A percentile compares a stretch with the other conserved stretches of the same genome.
phyloP scores from a whole-genome alignment of 2,113 vertebrate genomes.

The Psammodynastes pulverulentus region DNA sequence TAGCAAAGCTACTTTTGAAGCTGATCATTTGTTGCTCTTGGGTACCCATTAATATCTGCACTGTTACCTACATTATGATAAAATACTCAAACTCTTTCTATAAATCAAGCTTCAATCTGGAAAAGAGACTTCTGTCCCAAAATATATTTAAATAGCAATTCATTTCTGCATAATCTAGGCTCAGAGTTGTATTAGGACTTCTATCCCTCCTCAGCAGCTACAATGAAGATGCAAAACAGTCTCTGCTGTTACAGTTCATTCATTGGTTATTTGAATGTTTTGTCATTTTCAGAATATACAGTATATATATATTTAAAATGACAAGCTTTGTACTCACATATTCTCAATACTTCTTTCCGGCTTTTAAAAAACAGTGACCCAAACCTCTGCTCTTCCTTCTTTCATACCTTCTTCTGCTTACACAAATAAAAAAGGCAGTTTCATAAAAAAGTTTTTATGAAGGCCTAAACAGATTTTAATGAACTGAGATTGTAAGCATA shows the following conservation, averaged over 20 bases:
- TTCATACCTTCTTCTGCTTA: neutral
- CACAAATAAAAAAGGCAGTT: neutral
- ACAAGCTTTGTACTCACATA: neutral
- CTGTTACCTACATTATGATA: neutral
- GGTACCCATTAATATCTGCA: neutral
- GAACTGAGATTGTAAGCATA: neutral
- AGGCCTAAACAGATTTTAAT: neutral
- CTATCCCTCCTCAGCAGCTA: neutral
- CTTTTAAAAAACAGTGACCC: neutral
- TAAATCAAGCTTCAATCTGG: neutral
- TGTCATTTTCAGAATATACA: neutral
- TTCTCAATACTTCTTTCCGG: neutral
- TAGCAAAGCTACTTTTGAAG: neutral
- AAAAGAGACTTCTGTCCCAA: neutral
- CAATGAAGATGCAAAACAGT: neutral
- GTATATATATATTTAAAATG: too few relatives aligned
- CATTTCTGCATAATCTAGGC: neutral
- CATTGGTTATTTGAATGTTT: neutral
- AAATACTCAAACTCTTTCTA: neutral
- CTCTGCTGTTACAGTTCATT: neutral
- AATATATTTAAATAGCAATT: neutral
- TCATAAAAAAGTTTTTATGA: too few relatives aligned
- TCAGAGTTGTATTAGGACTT: neutral
- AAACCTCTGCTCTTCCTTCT: neutral
- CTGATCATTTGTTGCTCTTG: neutral